These are phyloP conservation scores for Phoxinus dragarum DNA, from an alignment of 2,797 vertebrate genomes.

Conservation along the genomic window DNA sequence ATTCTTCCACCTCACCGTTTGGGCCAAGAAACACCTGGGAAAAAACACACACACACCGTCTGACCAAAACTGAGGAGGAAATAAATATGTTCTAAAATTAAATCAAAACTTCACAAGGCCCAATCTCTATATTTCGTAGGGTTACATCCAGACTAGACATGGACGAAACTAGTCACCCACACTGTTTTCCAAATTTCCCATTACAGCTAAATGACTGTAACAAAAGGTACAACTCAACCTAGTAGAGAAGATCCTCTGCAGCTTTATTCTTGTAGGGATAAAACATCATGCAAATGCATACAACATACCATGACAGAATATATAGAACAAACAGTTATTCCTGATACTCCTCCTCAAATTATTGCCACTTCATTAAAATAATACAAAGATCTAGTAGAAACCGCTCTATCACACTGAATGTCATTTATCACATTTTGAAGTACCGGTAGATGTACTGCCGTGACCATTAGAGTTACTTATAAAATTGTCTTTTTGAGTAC, in stretches of 20 bases:
- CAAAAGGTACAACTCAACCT: not conserved
- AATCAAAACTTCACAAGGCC: not conserved
- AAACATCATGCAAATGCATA: not conserved
- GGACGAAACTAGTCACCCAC: not conserved
- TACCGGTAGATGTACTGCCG: no score
- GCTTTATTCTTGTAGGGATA: not conserved
- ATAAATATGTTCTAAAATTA: not conserved
- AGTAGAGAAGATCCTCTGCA: not conserved
- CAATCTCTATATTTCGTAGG: not conserved
- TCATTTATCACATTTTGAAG: no score
- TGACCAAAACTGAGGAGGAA: not conserved
- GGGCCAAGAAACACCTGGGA: conserved; percentile 89
- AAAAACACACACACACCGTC: conserved; percentile 28
- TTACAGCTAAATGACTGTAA: not conserved
- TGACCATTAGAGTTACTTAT: no score
- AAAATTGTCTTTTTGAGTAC: not conserved
- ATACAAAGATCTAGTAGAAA: not conserved
- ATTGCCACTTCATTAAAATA: not conserved
- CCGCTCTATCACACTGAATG: no score
- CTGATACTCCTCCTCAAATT: not conserved
- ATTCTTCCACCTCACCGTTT: conserved; percentile 82
- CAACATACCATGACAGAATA: not conserved
- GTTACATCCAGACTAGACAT: not conserved
- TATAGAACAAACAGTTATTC: not conserved
- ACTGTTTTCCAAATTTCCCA: not conserved